Base-by-base conservation (phyloP, 2,113 vertebrate genomes). In the Antechinus stuartii region DNA sequence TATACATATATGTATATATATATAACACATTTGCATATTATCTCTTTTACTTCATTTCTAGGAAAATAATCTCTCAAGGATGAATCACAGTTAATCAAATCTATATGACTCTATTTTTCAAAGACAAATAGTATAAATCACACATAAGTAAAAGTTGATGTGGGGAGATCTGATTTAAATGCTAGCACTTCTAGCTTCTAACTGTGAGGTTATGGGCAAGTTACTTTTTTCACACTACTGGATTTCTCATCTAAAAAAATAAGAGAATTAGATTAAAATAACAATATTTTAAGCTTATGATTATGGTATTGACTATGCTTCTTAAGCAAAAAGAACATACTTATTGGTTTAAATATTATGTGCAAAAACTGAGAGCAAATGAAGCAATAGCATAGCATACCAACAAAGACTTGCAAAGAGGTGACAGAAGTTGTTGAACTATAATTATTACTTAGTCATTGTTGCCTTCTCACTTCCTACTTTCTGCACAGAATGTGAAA, bases 41-140 rank as follows among this genome's bases (percentile, higher is more conserved):
- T 25, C 42, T 46, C 24, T 1, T 90, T 46, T 89, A 27, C 1
- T 46, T 95, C 89, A 57, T 61, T 93, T 24, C 22, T 90, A 96
- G 52, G 92, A 93, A 97, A 93, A 7, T 26, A 89, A 55, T 30
- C n/a, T 89, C 6, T 96, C 14, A 6, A 90, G 42, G n/a, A 84
- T 47, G 90, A 54, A 1, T 49, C n/a, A 96, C 91, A 54, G 91
- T 90, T 8, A 91, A 92, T 49, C 53, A 12, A 89, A 89, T 91
- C 89, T 54, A 47, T 89, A 22, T 30, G 47, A 89, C 23, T 95
- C 26, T 12, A 35, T 89, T 96, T 68, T 19, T 53, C n/a, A 96
- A 93, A 92, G 53, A 4, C 6, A 46, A 93, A 27, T 7, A 89
- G 16, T 52, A 93, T 0, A 3, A 94, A 11, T 76, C 84, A 92